Evolutionary conservation across 2,797 vertebrate genomes (phyloP).

Genomic region (Megalops cyprinoides): DNA sequence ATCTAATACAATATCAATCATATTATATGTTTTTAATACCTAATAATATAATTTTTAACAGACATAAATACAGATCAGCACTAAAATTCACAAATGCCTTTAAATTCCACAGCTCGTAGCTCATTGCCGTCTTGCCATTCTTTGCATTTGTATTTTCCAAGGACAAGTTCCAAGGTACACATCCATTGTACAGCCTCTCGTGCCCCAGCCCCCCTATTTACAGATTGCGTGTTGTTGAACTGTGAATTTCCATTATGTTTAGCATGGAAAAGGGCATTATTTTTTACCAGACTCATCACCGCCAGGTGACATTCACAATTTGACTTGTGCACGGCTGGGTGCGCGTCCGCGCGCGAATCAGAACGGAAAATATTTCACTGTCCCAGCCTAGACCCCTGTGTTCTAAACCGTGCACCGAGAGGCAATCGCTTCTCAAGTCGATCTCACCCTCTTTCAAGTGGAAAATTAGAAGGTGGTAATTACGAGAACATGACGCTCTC

Average conservation of each 20-base stretch:
- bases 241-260: slow-evolving; percentile 22
- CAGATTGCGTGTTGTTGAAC: slow-evolving; percentile 14
- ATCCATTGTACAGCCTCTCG: not conserved
- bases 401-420: not conserved
- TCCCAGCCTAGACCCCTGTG: not conserved
- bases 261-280: not conserved
- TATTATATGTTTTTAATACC: no score
- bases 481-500: not conserved
- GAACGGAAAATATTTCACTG: not conserved
- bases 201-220: not conserved
- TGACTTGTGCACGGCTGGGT: not conserved
- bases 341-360: not conserved
- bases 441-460: slow-evolving; percentile 3
- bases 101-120: no score
- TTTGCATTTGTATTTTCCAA: no score
- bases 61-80: not conserved
- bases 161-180: not conserved
- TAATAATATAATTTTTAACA: not conserved
- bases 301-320: slow-evolving; percentile 5
- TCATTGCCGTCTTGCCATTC: not conserved
- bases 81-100: no score
- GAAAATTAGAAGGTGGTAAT: not conserved
- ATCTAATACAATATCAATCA: no score
- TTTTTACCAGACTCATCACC: slow-evolving; percentile 17
- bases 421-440: slow-evolving; percentile 9